These are phyloP conservation scores for Ammodytes dubius DNA, from an alignment of 2,113 vertebrate genomes.

Conservation along the genomic window DNA sequence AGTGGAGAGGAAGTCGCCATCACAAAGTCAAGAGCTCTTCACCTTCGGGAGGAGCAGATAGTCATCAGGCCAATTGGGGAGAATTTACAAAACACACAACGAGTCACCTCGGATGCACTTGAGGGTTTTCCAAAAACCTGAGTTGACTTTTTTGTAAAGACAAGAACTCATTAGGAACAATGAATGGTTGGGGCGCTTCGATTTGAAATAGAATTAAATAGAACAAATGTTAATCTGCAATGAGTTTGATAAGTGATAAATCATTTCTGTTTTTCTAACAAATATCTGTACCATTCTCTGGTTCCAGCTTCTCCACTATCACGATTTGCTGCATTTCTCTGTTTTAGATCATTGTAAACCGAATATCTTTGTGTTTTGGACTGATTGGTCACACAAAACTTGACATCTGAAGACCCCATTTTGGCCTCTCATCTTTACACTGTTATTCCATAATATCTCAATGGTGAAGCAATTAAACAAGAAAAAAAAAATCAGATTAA, in stretches of 20 bases:
- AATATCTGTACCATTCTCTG: background rate
- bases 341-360: background rate
- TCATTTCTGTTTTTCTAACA: background rate
- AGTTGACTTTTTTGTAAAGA: background rate
- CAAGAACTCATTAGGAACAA: background rate
- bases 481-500: background rate
- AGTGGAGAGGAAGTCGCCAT: slow-evolving; percentile 77
- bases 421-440: background rate
- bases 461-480: no score
- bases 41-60: slow-evolving; percentile 43
- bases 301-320: background rate
- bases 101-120: slow-evolving; percentile 33
- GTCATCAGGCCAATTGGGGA: slow-evolving; percentile 61
- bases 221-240: background rate
- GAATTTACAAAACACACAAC: slow-evolving; percentile 45
- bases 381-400: background rate
- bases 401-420: background rate
- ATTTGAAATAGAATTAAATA: background rate
- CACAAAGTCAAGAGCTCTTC: slow-evolving; percentile 70
- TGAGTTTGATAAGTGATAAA: background rate
- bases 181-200: background rate
- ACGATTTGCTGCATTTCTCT: background rate
- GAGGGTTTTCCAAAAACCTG: slow-evolving; percentile 26
- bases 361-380: background rate
- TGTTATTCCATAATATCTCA: no score